A percentile compares a stretch with the other conserved stretches of the same genome.
Evolutionary conservation across 2,888 invertebrate genomes (phyloP).

Genomic region (Drosophila stalkeri): DNA sequence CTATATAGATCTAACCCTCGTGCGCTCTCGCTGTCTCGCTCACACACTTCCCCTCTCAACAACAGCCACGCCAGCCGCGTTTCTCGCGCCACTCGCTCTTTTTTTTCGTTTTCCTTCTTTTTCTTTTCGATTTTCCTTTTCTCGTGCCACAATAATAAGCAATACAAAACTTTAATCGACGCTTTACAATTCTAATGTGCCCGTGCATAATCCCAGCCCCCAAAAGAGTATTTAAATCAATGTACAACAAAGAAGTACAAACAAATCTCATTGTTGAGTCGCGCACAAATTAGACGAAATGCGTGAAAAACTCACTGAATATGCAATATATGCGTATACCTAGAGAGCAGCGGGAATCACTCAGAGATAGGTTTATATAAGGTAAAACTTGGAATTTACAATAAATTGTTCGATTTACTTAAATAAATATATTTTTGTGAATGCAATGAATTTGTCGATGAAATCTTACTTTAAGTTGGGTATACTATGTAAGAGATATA

Average conservation of each 20-base stretch:
- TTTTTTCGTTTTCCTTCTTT: constrained; percentile 9
- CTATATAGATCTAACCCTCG: constrained; percentile 23
- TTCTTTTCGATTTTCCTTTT: constrained; percentile 35
- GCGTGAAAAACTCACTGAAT: constrained; percentile 15
- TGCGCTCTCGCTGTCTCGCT: constrained; percentile 31
- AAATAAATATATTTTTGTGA: not conserved
- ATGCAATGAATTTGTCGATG: not conserved
- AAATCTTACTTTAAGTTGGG: not conserved
- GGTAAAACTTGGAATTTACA: not conserved
- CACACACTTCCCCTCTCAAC: constrained; percentile 58
- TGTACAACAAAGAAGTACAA: constrained; percentile 49
- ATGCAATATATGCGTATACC: not conserved
- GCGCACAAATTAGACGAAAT: constrained; percentile 10
- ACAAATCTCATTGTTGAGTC: constrained; percentile 38
- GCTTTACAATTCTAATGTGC: constrained; percentile 68
- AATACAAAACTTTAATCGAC: constrained; percentile 70
- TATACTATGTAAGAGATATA: too few relatives aligned
- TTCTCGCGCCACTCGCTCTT: constrained; percentile 1
- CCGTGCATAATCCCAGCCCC: constrained; percentile 45
- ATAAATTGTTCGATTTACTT: not conserved
- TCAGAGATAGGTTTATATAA: not conserved
- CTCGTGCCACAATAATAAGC: constrained; percentile 52
- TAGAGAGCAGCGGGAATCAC: not conserved
- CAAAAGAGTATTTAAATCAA: constrained; percentile 54
- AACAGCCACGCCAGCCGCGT: constrained; percentile 8